Evolutionary conservation across 2,888 invertebrate genomes (phyloP), one percentile per base, ranked within the genome.

Genomic region (Eurytoma californica): DNA sequence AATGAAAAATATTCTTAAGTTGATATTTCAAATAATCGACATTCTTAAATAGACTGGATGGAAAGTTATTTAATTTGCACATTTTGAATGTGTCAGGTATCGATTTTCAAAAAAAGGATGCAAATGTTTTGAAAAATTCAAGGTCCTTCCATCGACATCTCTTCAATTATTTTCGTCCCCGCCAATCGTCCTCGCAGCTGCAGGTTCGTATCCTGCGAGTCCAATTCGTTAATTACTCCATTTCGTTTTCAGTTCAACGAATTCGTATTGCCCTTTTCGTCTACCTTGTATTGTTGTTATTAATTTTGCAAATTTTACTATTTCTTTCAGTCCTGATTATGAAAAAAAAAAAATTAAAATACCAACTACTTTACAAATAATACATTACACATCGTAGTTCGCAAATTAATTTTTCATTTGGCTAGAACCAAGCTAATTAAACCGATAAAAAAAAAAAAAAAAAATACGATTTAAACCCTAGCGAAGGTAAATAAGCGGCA

Each of bases 111-210:
- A 39, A 53, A 53, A 61, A 39, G 39, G 55, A 24, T 28, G 77
- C 78, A 75, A 75, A 73, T 61, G 79, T 72, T 77, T 83, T 84
- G 73, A 80, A 82, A 67, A 72, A 84, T 84, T 84, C 80, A 83
- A 73, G 72, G 57, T 77, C 66, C 74, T 79, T 77, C 80, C 81
- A 79, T 82, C 79, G 82, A 80, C 77, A 72, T 67, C 72, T 66
- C 65, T 66, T 77, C 82, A 83, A 82, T 84, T 83, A 83, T 84
- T 81, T 78, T 73, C 74, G 79, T 72, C 67, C 57, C 68, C 61
- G 72, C 57, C 72, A 66, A 58, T 73, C n/a, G 66, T 63, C 53
- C 51, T 53, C 39, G 49, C 53, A 13, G 24, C n/a, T 53, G 76
- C 66, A n/a, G 65, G 14, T 28, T 53, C 30, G 20, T 39, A 61